Evolutionary conservation across 2,797 vertebrate genomes (phyloP).

Genomic region (Pteronotus mesoamericanus): DNA sequence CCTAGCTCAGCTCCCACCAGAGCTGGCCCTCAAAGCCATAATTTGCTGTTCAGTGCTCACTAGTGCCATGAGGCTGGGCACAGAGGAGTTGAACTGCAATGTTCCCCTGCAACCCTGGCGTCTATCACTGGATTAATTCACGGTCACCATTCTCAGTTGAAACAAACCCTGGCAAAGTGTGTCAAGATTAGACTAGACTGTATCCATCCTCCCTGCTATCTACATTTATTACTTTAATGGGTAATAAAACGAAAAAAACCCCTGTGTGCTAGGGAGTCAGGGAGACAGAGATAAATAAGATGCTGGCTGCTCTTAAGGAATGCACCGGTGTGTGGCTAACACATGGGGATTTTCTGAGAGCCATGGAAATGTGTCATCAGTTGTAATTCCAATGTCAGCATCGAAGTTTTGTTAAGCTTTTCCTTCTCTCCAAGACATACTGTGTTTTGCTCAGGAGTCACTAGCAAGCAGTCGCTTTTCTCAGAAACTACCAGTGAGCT

Average conservation of each 20-base stretch:
- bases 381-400: not conserved
- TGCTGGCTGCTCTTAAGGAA: not conserved
- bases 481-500: not conserved
- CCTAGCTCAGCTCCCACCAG: constrained; percentile 1
- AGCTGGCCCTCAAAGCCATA: not conserved
- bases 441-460: not conserved
- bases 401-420: not conserved
- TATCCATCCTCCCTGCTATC: not conserved
- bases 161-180: not conserved
- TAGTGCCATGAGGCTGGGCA: not conserved
- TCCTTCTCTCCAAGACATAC: not conserved
- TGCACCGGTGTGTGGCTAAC: not conserved
- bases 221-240: not conserved
- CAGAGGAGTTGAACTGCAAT: not conserved
- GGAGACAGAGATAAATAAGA: not conserved
- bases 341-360: not conserved
- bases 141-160: not conserved
- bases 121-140: not conserved
- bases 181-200: not conserved
- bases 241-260: not conserved
- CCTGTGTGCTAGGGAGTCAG: not conserved
- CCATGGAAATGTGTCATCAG: not conserved
- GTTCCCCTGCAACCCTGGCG: not conserved
- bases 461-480: not conserved
- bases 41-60: constrained; percentile 8